Evolutionary conservation across 1,140 invertebrate genomes (phyloP).

Genomic region (Leptoteleia sp.): DNA sequence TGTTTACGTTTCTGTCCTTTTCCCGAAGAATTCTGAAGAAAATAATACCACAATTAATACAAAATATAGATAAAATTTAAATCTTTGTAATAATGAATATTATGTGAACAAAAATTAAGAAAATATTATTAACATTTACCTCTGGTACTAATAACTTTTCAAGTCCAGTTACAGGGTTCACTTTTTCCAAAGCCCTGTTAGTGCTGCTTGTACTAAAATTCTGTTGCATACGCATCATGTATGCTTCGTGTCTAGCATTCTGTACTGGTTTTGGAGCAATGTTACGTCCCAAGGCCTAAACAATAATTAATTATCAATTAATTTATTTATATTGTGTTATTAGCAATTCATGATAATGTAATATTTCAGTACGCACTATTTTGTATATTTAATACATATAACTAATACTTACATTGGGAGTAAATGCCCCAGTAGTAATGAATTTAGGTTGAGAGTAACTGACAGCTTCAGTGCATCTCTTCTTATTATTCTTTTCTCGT

Average conservation of each 20-base stretch:
- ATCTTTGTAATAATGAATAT: too few species aligned
- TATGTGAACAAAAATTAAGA: too few species aligned
- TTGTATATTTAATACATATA: not conserved
- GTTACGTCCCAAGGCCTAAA: constrained; percentile 80
- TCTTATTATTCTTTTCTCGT: constrained; percentile 88
- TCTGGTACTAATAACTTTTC: constrained; percentile 79
- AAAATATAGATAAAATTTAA: too few species aligned
- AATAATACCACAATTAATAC: constrained; percentile 15
- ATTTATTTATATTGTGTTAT: too few species aligned
- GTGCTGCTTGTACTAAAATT: constrained; percentile 70
- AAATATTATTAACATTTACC: constrained; percentile 42
- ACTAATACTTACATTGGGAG: constrained; percentile 83
- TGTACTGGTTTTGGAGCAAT: constrained; percentile 81
- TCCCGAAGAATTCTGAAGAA: constrained; percentile 54
- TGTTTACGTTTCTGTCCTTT: constrained; percentile 80
- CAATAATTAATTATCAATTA: constrained; percentile 10
- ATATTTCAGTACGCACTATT: not conserved
- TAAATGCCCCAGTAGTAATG: constrained; percentile 87
- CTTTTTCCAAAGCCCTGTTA: constrained; percentile 64
- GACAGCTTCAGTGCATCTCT: constrained; percentile 80
- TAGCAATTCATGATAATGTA: too few species aligned
- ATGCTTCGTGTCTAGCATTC: constrained; percentile 87
- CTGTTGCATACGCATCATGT: constrained; percentile 83
- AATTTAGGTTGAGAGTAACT: constrained; percentile 86
- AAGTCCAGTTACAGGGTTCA: constrained; percentile 72